Evolutionary conservation across 2,797 vertebrate species (phyloP).

Genomic region (Bovichtus variegatus): DNA sequence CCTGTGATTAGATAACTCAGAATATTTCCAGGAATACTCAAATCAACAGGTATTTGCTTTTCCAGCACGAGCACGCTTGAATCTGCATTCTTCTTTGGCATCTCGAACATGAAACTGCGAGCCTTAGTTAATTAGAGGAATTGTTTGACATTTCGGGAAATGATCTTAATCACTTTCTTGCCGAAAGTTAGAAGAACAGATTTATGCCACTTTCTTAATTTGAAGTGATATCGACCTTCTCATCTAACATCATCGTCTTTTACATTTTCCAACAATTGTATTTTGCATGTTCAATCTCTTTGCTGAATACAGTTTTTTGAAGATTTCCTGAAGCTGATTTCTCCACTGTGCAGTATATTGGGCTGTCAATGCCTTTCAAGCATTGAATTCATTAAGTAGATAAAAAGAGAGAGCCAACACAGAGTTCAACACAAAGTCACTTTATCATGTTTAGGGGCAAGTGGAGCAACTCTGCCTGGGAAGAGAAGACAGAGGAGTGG

Average conservation of each 20-base stretch:
- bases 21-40: slow-evolving; percentile 33
- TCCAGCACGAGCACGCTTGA: background rate
- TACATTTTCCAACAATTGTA: slow-evolving; percentile 26
- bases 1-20: slow-evolving; percentile 19
- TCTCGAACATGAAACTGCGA: slow-evolving; percentile 11
- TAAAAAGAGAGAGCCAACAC: slow-evolving; percentile 71
- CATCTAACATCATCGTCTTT: slow-evolving; percentile 5
- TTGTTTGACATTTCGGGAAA: slow-evolving; percentile 12
- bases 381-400: slow-evolving; percentile 48
- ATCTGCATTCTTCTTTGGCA: slow-evolving; percentile 21
- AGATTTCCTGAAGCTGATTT: slow-evolving; percentile 25
- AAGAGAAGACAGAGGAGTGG: slow-evolving; percentile 18
- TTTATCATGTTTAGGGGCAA: slow-evolving; percentile 75
- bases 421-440: slow-evolving; percentile 79
- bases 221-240: background rate
- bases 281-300: slow-evolving; percentile 52
- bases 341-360: slow-evolving; percentile 5
- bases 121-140: slow-evolving; percentile 8
- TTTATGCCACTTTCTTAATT: background rate
- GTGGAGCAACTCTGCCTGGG: slow-evolving; percentile 41
- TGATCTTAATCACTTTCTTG: background rate
- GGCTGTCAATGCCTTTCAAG: slow-evolving; percentile 33
- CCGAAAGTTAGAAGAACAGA: background rate
- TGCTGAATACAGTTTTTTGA: slow-evolving; percentile 35
- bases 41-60: slow-evolving; percentile 23